A percentile compares a stretch with the other conserved stretches of the same genome.
These are phyloP conservation scores for Cataglyphis altisquamis DNA, from an alignment of 2,888 invertebrate genomes.

Conservation along the genomic window DNA sequence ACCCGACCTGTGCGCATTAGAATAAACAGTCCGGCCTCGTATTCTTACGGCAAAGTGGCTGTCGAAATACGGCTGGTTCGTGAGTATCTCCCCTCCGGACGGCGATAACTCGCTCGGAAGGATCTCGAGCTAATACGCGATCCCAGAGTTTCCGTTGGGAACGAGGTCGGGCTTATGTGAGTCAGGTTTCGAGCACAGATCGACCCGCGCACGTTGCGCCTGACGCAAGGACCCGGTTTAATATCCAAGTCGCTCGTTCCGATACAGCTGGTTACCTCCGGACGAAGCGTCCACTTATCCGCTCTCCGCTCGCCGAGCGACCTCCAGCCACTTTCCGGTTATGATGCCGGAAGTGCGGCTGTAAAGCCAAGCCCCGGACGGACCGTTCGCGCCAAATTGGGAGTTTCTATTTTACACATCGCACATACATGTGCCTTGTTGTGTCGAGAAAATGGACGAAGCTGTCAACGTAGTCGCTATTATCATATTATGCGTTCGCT, in stretches of 20 bases:
- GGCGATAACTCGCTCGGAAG: conserved; percentile 50
- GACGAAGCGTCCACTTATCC: conserved; percentile 60
- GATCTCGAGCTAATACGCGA: conserved; percentile 43
- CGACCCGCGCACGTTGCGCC: conserved; percentile 23
- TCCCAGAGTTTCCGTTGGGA: conserved; percentile 43
- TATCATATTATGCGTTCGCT: not conserved
- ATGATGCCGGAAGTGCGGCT: conserved; percentile 62
- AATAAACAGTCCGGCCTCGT: conserved; percentile 62
- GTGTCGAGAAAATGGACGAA: conserved; percentile 43
- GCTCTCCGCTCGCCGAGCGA: conserved; percentile 14
- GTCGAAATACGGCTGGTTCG: not conserved
- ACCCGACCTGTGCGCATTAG: conserved; percentile 50
- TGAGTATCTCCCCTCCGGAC: conserved; percentile 26
- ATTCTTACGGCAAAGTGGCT: conserved; percentile 38
- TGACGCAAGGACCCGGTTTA: conserved; percentile 60
- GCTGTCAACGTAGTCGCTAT: conserved; percentile 2
- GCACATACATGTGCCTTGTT: conserved; percentile 2
- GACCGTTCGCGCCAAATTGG: conserved; percentile 48
- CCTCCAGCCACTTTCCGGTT: conserved; percentile 51
- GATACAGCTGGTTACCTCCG: conserved; percentile 61
- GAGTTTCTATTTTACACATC: conserved; percentile 41
- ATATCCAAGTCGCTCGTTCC: conserved; percentile 70
- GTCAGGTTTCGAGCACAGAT: conserved; percentile 45
- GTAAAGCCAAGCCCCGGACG: conserved; percentile 58
- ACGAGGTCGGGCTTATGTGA: conserved; percentile 14